phyloP scores from a whole-genome alignment of 2,113 vertebrate genomes.

The Sander lucioperca region DNA sequence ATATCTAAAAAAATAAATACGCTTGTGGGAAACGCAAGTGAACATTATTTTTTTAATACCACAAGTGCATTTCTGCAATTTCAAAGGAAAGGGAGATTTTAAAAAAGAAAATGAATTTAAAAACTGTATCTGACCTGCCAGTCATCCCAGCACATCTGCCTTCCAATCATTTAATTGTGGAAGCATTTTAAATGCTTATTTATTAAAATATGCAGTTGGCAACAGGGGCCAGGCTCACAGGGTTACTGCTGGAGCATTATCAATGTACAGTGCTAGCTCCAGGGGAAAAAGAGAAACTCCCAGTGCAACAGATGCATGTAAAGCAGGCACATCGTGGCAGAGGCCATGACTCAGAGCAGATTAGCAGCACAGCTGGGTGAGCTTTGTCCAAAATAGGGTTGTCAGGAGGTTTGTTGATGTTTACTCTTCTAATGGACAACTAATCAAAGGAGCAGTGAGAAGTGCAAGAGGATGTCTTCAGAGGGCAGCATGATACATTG shows the following conservation, averaged over 20 bases:
- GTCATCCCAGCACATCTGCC: not conserved
- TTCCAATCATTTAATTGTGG: not conserved
- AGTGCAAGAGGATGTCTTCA: not conserved
- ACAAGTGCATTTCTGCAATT: not conserved
- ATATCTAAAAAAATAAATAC: not conserved
- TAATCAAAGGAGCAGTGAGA: slow-evolving; percentile 14
- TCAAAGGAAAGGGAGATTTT: not conserved
- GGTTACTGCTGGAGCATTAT: slow-evolving; percentile 1
- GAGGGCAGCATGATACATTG: not conserved
- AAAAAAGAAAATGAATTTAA: not conserved
- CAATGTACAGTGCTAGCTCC: slow-evolving; percentile 15
- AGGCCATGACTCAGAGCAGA: slow-evolving; percentile 25
- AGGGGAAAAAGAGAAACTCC: slow-evolving; percentile 1
- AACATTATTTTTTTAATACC: not conserved
- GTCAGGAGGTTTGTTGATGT: slow-evolving; percentile 24
- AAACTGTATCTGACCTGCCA: slow-evolving; percentile 10
- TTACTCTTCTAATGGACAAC: not conserved
- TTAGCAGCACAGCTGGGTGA: slow-evolving; percentile 48
- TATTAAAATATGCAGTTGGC: slow-evolving; percentile 31
- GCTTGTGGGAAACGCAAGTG: not conserved
- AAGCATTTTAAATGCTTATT: slow-evolving; percentile 18
- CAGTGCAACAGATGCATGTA: slow-evolving; percentile 32
- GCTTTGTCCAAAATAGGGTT: slow-evolving; percentile 14
- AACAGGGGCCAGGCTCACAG: not conserved
- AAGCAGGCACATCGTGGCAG: slow-evolving; percentile 18